Conservation (phyloP, 2,797 vertebrate species). For the Sciurus carolinensis region DNA sequence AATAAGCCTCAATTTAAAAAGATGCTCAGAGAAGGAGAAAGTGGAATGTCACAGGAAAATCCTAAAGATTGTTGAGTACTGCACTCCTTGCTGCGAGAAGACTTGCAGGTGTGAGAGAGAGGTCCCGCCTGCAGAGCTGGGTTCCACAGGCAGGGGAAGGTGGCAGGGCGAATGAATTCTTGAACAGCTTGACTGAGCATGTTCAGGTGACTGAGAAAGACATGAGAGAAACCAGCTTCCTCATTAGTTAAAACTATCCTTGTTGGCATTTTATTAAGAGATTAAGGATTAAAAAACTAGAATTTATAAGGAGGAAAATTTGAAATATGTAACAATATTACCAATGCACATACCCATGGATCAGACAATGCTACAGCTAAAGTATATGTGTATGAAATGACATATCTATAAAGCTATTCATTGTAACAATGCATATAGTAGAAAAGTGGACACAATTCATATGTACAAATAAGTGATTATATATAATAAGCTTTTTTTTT, state of each 20-base stretch:
- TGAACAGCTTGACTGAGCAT: not conserved
- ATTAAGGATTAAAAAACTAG: not conserved
- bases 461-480: not conserved
- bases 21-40: not conserved
- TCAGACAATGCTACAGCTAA: not conserved
- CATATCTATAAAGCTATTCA: not conserved
- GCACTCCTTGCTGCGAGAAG: not conserved
- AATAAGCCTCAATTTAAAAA: not conserved
- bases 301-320: not conserved
- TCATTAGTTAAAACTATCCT: conserved; percentile 6
- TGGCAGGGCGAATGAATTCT: not conserved
- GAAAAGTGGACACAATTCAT: not conserved
- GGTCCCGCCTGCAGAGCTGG: not conserved
- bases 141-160: not conserved
- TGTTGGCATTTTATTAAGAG: not conserved
- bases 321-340: not conserved
- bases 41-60: not conserved
- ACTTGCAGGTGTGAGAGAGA: not conserved
- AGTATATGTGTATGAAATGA: not conserved
- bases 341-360: not conserved
- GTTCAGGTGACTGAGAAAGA: not conserved
- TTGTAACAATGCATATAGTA: not conserved
- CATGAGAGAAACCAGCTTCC: not conserved
- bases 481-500: not conserved
- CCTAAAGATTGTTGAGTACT: not conserved